phyloP scores from a whole-genome alignment of 2,797 vertebrate genomes.

The Parauchenoglanis punctatus region DNA sequence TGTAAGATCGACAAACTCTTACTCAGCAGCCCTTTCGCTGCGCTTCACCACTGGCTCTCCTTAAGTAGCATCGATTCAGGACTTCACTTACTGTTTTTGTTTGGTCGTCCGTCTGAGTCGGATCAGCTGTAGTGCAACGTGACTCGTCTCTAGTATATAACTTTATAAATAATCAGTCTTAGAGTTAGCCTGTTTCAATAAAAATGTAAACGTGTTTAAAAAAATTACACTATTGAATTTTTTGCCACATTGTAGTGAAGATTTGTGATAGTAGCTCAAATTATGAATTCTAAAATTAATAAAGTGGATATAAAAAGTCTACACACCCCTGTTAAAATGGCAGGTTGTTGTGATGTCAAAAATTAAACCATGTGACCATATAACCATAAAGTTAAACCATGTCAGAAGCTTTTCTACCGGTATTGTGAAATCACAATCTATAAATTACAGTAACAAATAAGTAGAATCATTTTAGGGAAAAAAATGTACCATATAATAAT shows the following conservation, averaged over 20 bases:
- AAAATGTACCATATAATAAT: too few relatives aligned
- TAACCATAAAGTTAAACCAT: too few relatives aligned
- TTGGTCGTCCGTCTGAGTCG: neutral
- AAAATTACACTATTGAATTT: neutral
- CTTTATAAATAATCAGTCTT: neutral
- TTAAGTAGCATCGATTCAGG: neutral
- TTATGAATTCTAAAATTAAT: neutral
- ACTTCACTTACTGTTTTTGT: neutral
- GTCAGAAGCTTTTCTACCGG: too few relatives aligned
- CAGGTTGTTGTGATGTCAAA: too few relatives aligned
- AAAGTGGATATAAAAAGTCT: too few relatives aligned
- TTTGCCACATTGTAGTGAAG: neutral
- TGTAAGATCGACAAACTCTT: neutral
- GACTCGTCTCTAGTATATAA: neutral
- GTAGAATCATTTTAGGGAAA: too few relatives aligned
- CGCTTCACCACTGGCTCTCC: neutral
- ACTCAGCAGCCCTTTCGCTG: neutral
- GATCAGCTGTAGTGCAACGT: neutral
- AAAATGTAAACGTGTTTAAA: neutral
- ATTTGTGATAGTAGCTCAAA: neutral
- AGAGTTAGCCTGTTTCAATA: neutral
- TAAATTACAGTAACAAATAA: too few relatives aligned
- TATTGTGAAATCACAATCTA: too few relatives aligned
- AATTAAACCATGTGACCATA: too few relatives aligned
- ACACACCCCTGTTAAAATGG: too few relatives aligned